phyloP scores from a whole-genome alignment of 2,113 vertebrate genomes.

The crab-eating macaque (Macaca fascicularis) region T2T-MFA8v1.1 NC_088379.1:22641001-22641500 shows the following conservation, averaged over 20 bases:
- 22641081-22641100: neutral
- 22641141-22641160: neutral
- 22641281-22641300: neutral
- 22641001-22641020: neutral
- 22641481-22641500: neutral
- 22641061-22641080: neutral
- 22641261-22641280: neutral
- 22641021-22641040: neutral
- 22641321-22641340: neutral
- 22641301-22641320: neutral
- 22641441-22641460: neutral
- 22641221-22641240: neutral
- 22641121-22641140: neutral
- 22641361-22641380: neutral
- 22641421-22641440: neutral
- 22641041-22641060: neutral
- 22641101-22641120: neutral
- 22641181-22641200: neutral
- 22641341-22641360: neutral
- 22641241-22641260: neutral
- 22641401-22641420: neutral
- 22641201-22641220: neutral
- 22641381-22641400: neutral
- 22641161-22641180: neutral
- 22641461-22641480: neutral